Conservation (phyloP, 2,888 invertebrate species). For the Pyrocoelia pectoralis region DNA sequence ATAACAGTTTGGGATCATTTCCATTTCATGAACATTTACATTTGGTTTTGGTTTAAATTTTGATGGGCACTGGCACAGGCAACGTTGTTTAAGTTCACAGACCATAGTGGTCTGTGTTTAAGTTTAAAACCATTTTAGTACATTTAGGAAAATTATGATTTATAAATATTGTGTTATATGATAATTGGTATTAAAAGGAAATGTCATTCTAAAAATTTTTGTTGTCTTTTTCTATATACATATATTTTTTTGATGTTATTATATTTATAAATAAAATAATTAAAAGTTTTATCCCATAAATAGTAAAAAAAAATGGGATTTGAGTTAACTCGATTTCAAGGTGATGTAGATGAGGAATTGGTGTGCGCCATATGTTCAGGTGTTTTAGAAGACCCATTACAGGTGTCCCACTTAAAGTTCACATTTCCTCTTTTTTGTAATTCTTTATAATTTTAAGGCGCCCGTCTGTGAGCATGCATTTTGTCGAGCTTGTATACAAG, state of each 20-base stretch:
- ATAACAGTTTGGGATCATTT: too few species aligned
- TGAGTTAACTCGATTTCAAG: conserved; percentile 92
- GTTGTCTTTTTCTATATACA: too few species aligned
- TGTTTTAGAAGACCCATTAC: conserved; percentile 93
- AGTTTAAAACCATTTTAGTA: too few species aligned
- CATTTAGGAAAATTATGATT: too few species aligned
- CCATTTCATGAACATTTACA: too few species aligned
- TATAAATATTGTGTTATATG: too few species aligned
- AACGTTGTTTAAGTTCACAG: too few species aligned
- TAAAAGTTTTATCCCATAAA: background rate
- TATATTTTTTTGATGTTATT: conserved; percentile 10
- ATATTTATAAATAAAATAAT: background rate
- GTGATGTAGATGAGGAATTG: conserved; percentile 96
- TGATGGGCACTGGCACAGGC: too few species aligned
- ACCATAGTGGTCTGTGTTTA: too few species aligned
- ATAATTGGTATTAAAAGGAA: too few species aligned
- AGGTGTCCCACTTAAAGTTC: conserved; percentile 67
- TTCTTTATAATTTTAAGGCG: conserved; percentile 68
- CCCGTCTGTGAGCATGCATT: conserved; percentile 97
- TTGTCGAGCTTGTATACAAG: conserved; percentile 91
- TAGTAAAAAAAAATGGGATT: conserved; percentile 78
- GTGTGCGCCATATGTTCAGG: conserved; percentile 96
- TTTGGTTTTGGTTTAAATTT: too few species aligned
- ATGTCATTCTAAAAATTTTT: too few species aligned
- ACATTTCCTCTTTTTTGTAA: conserved; percentile 18